Base-by-base conservation (phyloP, 1,140 invertebrate genomes). In the Drosophila gunungcola region DNA sequence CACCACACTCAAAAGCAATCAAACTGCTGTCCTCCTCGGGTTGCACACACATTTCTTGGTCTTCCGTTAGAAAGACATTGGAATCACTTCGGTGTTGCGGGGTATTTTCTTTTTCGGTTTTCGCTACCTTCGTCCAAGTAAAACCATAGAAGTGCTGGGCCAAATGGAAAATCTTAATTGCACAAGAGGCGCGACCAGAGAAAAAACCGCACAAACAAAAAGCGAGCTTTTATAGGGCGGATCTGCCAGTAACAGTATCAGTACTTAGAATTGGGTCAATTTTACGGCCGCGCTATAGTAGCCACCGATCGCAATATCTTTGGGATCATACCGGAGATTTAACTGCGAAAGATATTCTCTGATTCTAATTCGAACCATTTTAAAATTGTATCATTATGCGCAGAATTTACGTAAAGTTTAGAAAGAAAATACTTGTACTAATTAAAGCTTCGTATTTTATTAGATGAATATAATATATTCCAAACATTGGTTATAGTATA, bases 21-120 rank as follows among this genome's bases (percentile, higher is more conserved):
- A 79, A 77, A 84, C 69, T 57, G 65, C 72, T 67, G 74, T 54
- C 73, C 74, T 57, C 67, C 80, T 83, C 80, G 42, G 57, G 49
- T 83, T 80, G 72, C 46, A 73, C 32, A 58, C 69, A 82, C 83
- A 88, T 83, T 86, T 86, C 83, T 88, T 86, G 79, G 82, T 88
- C 82, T 86, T 86, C 83, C 83, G 88, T 88, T 86, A 88, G 83
- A 88, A 88, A 88, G 80, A 89, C 84, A 89, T 89, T 88, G 83
- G 73, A 76, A 78, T 72, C 60, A 52, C 48, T 46, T 55, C 58
- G 32, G 73, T 41, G 32, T 42, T 25, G 62, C 16, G 27, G 41
- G 45, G 11, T 29, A 58, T 64, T 64, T 57, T 36, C 60, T 72
- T 55, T 60, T 57, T 63, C 56, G 27, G 73, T 56, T 45, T 60